Base-by-base conservation (phyloP, 2,797 vertebrate genomes). In the Etheostoma nigrum region DNA sequence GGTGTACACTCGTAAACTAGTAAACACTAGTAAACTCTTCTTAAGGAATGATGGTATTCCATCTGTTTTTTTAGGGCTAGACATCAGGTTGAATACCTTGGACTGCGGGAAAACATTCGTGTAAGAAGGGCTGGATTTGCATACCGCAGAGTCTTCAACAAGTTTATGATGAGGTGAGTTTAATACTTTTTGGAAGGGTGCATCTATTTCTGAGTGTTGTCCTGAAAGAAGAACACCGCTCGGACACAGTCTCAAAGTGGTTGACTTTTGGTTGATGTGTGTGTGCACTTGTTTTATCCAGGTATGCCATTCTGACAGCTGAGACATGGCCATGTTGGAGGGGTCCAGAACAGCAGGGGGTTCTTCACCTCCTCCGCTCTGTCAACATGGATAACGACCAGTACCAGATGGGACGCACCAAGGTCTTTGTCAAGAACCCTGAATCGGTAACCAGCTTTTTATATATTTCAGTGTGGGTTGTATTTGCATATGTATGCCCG, bases 341-440 rank as follows among this genome's bases (percentile, higher is more conserved):
- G 0, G 97, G 97, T 10, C 95, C 96, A 0, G 97, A 99, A 89
- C 95, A 96, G 52, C 96, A 98, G 79, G 98, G 98, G 0, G 97
- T 98, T 74, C 96, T 98, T 83, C 97, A 98, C 88, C 94, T 99
- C 30, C 93, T 99, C 18, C 91, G 84, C 16, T 96, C 97, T 0
- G 98, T 99, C 74, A 97, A 98, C 93, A 98, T 99, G 97, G 98
- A 99, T 4, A 88, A 90, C 0, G 98, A 99, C 89, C 98, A 99
- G 93, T 99, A 97, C 86, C 98, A 99, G 94, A 96, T 99, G 97
- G 98, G 98, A 2, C 93, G 90, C 58, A 93, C 93, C 81, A 99
- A 99, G 80, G 88, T 99, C 76, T 99, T 99, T 2, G 90, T 99
- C 84, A 99, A 99, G 94, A 98, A 98, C 88, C 98, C 98, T 0